phyloP scores from a whole-genome alignment of 2,888 invertebrate species.

The Beris morrisii region DNA sequence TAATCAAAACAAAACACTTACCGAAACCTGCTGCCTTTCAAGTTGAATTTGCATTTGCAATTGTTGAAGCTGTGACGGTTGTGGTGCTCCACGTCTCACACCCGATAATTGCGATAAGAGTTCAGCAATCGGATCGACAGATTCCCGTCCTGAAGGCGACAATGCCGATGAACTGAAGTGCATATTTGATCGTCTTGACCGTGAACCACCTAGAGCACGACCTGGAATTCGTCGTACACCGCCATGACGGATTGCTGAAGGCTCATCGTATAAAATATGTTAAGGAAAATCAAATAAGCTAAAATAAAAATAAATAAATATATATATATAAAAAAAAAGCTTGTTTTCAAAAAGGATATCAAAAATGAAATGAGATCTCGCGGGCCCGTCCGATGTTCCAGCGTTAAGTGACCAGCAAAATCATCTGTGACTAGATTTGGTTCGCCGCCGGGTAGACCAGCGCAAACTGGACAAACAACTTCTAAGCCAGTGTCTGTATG shows the following conservation, averaged over 20 bases:
- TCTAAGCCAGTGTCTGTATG: conserved; percentile 90
- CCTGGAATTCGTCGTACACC: conserved; percentile 79
- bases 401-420: conserved; percentile 92
- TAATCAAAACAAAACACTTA: conserved; percentile 46
- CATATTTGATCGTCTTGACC: conserved; percentile 90
- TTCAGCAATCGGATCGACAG: conserved; percentile 96
- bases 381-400: conserved; percentile 88
- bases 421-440: conserved; percentile 98
- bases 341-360: conserved; percentile 65
- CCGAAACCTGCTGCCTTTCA: conserved; percentile 83
- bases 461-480: conserved; percentile 98
- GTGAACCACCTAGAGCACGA: conserved; percentile 72
- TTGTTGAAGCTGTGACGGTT: conserved; percentile 84
- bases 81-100: conserved; percentile 70
- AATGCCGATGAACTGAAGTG: conserved; percentile 89
- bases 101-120: conserved; percentile 93
- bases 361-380: conserved; percentile 91
- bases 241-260: conserved; percentile 74
- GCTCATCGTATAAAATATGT: conserved; percentile 73
- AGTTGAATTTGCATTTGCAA: conserved; percentile 94
- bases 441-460: conserved; percentile 94
- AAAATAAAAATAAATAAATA: background rate
- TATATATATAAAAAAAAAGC: background rate
- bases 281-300: conserved; percentile 28
- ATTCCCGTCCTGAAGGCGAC: conserved; percentile 85